These are phyloP conservation scores for Lutjanus campechanus DNA, from an alignment of 2,797 vertebrate genomes.

Conservation along the genomic window DNA sequence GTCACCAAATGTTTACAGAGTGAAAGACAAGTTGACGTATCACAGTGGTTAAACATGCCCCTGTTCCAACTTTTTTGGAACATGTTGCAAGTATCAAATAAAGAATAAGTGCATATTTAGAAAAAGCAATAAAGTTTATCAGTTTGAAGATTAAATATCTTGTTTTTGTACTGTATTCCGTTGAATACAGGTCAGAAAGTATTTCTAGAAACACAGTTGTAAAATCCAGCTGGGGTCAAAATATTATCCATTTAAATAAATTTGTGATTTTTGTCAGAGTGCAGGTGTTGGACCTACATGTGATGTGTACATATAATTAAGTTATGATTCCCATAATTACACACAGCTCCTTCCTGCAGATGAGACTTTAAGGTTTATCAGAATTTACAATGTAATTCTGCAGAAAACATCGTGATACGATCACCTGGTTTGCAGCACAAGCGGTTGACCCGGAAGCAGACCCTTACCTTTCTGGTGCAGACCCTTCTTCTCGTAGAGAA, in stretches of 20 bases:
- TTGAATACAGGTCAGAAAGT: no score
- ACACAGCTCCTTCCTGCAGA: neutral
- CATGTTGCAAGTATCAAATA: no score
- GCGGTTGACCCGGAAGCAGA: neutral
- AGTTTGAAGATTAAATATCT: no score
- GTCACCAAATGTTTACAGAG: no score
- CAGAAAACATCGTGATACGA: neutral
- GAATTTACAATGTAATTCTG: neutral
- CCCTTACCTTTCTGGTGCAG: conserved; percentile 96
- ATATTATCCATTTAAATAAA: neutral
- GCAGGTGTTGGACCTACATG: neutral
- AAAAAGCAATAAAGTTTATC: no score
- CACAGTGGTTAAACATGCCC: no score
- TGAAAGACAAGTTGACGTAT: no score
- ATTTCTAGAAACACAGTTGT: no score
- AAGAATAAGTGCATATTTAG: no score
- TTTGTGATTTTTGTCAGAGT: neutral
- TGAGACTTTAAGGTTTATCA: neutral
- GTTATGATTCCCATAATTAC: neutral
- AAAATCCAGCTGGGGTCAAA: neutral
- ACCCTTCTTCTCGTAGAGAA: conserved; percentile 98
- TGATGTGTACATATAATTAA: neutral
- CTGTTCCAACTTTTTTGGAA: no score
- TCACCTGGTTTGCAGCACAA: neutral
- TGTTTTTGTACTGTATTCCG: no score